A percentile compares a stretch with the other conserved stretches of the same genome.
phyloP scores from a whole-genome alignment of 2,888 invertebrate species.

The Synergus itoensis region DNA sequence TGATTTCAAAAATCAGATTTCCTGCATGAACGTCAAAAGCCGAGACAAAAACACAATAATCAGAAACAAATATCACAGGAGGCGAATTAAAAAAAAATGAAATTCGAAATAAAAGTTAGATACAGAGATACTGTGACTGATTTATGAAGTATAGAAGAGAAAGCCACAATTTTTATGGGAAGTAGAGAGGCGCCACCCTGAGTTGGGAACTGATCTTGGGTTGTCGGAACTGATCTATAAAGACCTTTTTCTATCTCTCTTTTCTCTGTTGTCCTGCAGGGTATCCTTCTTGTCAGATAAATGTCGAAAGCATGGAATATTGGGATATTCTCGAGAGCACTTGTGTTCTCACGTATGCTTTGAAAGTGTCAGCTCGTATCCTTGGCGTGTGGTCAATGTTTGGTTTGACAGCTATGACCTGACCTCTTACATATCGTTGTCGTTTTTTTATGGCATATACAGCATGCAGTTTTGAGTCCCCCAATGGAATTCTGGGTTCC shows the following conservation, averaged over 20 bases:
- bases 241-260: neutral
- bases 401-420: slow-evolving; percentile 53
- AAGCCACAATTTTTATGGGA: neutral
- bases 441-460: slow-evolving; percentile 15
- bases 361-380: slow-evolving; percentile 25
- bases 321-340: slow-evolving; percentile 16
- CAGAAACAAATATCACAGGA: no score
- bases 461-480: slow-evolving; percentile 35
- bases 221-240: slow-evolving; percentile 9
- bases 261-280: neutral
- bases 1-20: neutral
- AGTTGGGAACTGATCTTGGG: neutral
- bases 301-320: slow-evolving; percentile 32
- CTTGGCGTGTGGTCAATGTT: slow-evolving; percentile 50
- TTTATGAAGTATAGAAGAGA: neutral
- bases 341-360: slow-evolving; percentile 12
- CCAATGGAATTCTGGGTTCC: slow-evolving; percentile 16
- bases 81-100: neutral
- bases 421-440: slow-evolving; percentile 40
- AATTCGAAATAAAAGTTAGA: neutral
- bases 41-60: no score
- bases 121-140: neutral
- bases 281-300: slow-evolving; percentile 23
- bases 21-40: neutral
- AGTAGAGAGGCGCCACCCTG: neutral